Conservation (phyloP, 92 coral and sea anemone species). For the Desmophyllum pertusum region DNA sequence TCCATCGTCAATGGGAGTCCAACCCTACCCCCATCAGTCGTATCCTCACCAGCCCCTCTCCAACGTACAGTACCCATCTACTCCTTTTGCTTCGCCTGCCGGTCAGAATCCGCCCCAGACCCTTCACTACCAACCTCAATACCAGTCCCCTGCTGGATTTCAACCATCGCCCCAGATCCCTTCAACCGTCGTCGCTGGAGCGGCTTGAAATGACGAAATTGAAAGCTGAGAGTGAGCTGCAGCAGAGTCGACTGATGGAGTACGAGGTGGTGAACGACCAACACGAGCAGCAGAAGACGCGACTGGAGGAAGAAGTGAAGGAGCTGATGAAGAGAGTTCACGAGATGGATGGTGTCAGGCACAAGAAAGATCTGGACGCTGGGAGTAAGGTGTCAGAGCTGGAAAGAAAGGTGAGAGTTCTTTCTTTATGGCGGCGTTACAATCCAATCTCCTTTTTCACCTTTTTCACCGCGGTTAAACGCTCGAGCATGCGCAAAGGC, state of each 20-base stretch:
- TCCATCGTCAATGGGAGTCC: slow-evolving; percentile 20
- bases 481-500: too few species aligned
- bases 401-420: slow-evolving; percentile 77
- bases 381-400: slow-evolving; percentile 73
- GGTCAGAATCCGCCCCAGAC: slow-evolving; percentile 29
- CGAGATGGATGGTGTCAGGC: slow-evolving; percentile 65
- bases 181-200: slow-evolving; percentile 45
- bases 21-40: slow-evolving; percentile 28
- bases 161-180: slow-evolving; percentile 29
- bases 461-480: too few species aligned
- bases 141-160: slow-evolving; percentile 43
- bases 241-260: slow-evolving; percentile 52
- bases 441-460: too few species aligned
- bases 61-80: slow-evolving; percentile 14
- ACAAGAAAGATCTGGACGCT: slow-evolving; percentile 67
- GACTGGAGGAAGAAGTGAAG: slow-evolving; percentile 75
- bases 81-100: slow-evolving; percentile 21
- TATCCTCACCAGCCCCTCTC: slow-evolving; percentile 13
- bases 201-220: slow-evolving; percentile 57
- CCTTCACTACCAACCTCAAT: slow-evolving; percentile 41
- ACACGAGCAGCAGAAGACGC: slow-evolving; percentile 57
- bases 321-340: slow-evolving; percentile 78
- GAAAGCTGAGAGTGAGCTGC: slow-evolving; percentile 56
- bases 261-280: slow-evolving; percentile 66
- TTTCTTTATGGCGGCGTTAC: not conserved